Evolutionary conservation across 1,140 invertebrate species (phyloP).

Genomic region (Drosophila simulans): DNA sequence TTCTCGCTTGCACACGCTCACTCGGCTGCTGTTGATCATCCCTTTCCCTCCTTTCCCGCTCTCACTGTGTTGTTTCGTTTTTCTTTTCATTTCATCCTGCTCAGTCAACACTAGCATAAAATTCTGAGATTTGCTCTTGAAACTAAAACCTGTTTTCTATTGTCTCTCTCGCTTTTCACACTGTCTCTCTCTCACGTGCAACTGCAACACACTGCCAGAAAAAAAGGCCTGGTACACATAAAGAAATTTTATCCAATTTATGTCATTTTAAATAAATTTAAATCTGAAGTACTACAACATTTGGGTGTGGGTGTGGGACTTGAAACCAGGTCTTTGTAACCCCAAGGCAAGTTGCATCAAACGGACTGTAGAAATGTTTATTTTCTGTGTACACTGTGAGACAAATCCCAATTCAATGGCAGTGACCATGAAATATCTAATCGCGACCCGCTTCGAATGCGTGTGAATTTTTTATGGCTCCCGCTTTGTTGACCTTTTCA

Average conservation of each 20-base stretch:
- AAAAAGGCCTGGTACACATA: background rate
- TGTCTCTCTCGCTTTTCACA: slow-evolving; percentile 22
- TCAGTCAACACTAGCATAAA: slow-evolving; percentile 46
- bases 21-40: slow-evolving; percentile 42
- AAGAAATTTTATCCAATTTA: background rate
- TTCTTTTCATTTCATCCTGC: slow-evolving; percentile 64
- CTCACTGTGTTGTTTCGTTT: slow-evolving; percentile 50
- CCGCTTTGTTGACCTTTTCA: slow-evolving; percentile 70
- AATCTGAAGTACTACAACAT: too few species aligned
- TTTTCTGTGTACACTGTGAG: slow-evolving; percentile 6
- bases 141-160: slow-evolving; percentile 73
- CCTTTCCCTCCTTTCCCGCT: background rate
- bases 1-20: slow-evolving; percentile 59
- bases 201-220: slow-evolving; percentile 26
- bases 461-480: slow-evolving; percentile 69
- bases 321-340: too few species aligned
- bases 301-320: too few species aligned
- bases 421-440: slow-evolving; percentile 76
- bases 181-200: slow-evolving; percentile 26
- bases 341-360: too few species aligned
- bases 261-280: too few species aligned
- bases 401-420: slow-evolving; percentile 65
- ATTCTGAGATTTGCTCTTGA: slow-evolving; percentile 61
- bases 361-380: background rate
- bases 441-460: slow-evolving; percentile 42